Evolutionary conservation across 2,888 invertebrate species (phyloP), one percentile per base, ranked within the genome.

Genomic region (Phytoseiulus persimilis): DNA sequence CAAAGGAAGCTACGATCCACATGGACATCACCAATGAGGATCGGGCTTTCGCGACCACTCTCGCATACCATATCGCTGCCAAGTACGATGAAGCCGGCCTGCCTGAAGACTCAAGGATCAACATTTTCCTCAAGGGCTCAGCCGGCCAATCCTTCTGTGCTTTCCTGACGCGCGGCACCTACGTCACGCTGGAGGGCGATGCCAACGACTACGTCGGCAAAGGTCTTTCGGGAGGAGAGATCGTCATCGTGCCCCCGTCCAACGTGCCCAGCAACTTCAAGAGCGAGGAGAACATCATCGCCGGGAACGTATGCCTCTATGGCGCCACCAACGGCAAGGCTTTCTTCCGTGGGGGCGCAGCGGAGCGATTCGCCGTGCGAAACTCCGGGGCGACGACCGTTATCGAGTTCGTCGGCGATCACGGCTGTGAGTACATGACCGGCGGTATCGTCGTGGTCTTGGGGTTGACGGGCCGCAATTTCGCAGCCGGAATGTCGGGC

Each of bases 371-470:
- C 94, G 98, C 98, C 93, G 99, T 99, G 31, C 95, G 99, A 91
- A 99, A 99, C 94, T 98, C 98, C 0, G 99, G 99, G 3, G 98
- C 96, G 83, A 94, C 95, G 46, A 98, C 98, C 28, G 98, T 99
- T 31, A 96, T 97, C 91, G 99, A 99, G 94, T 94, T 94, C 90
- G 98, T 98, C 90, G 99, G 99, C 83, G 99, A 99, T 94, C 99
- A 99, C 93, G 99, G 98, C 90, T 99, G 99, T 94, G 99, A 99
- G 94, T 99, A 99, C 93, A 99, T 99, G 99, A 99, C 99, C 89
- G 98, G 98, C 28, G 98, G 98, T 90, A 94, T 95, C 90, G 96
- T 96, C 91, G 94, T 99, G 90, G 96, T 99, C 92, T 94, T 99
- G 31, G 98, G 98, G 0, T 94, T 96, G 90, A 98, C 98, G 11